These are phyloP conservation scores for Probosciger aterrimus DNA, from an alignment of 2,113 vertebrate species.

Conservation along the genomic window DNA sequence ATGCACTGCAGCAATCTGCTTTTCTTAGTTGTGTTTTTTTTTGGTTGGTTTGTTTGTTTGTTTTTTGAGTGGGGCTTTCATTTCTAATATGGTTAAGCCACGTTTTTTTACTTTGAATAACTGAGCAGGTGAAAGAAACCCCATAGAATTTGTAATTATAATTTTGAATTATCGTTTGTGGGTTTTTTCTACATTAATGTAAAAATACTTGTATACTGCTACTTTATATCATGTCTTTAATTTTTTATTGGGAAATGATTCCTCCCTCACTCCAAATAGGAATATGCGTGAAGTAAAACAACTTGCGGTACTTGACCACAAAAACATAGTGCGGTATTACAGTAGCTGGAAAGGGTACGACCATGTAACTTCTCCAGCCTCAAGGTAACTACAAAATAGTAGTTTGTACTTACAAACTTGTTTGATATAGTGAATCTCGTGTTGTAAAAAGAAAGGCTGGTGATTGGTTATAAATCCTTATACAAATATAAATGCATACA, in stretches of 20 bases:
- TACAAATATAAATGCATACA: background rate
- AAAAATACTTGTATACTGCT: background rate
- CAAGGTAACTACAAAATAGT: constrained; percentile 53
- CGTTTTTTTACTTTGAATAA: background rate
- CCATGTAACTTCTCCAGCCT: background rate
- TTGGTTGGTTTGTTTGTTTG: background rate
- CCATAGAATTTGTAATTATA: background rate
- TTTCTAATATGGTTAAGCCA: background rate
- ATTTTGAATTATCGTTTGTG: background rate
- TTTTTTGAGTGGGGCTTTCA: background rate
- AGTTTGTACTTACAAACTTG: background rate
- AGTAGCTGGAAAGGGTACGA: constrained; percentile 42
- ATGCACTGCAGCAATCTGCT: background rate
- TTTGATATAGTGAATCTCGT: background rate
- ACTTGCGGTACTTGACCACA: constrained; percentile 45
- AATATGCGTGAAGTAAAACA: constrained; percentile 62
- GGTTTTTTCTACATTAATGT: background rate
- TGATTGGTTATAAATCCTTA: background rate
- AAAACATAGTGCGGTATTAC: constrained; percentile 67
- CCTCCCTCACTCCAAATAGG: background rate
- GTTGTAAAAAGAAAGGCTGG: background rate
- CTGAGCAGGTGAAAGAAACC: background rate
- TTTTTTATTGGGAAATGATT: background rate
- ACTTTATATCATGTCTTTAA: background rate
- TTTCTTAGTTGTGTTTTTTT: background rate